phyloP scores from a whole-genome alignment of 2,888 invertebrate genomes.

The Eulithis prunata region DNA sequence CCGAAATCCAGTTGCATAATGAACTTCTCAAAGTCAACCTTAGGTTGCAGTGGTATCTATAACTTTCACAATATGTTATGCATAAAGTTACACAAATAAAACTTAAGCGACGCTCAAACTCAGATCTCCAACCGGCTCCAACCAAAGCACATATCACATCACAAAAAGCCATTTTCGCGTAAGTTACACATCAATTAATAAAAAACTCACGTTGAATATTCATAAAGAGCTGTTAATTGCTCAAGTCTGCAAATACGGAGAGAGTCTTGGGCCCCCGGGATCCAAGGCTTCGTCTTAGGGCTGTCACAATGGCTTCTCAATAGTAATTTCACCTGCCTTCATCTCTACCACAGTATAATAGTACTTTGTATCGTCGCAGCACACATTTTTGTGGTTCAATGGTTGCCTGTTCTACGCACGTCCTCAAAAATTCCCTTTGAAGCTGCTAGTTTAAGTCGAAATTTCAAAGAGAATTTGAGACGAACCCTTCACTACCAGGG shows the following conservation, averaged over 20 bases:
- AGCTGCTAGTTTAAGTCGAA: too few species aligned
- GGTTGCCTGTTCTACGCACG: too few species aligned
- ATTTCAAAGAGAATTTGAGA: too few species aligned
- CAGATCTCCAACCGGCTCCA: constrained; percentile 6
- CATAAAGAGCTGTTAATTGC: constrained; percentile 84
- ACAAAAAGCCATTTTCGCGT: constrained; percentile 56
- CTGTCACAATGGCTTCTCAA: constrained; percentile 18
- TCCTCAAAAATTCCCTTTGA: too few species aligned
- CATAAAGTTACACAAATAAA: neutral
- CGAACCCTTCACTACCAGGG: too few species aligned
- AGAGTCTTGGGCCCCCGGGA: constrained; percentile 67
- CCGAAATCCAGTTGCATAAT: too few species aligned
- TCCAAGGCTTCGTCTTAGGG: constrained; percentile 36
- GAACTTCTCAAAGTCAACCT: too few species aligned
- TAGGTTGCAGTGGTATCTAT: too few species aligned
- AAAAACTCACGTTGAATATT: constrained; percentile 81
- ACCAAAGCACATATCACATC: constrained; percentile 27
- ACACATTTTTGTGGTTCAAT: too few species aligned
- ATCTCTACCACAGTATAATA: too few species aligned
- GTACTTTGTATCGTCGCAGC: too few species aligned
- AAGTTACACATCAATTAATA: constrained; percentile 78
- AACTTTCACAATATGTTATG: too few species aligned
- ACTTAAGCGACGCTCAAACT: neutral
- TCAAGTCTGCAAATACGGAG: constrained; percentile 80
- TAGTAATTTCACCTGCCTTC: neutral